These are phyloP conservation scores for Corythornis leucogaster DNA, from an alignment of 2,797 vertebrate genomes.

Conservation along the genomic window DNA sequence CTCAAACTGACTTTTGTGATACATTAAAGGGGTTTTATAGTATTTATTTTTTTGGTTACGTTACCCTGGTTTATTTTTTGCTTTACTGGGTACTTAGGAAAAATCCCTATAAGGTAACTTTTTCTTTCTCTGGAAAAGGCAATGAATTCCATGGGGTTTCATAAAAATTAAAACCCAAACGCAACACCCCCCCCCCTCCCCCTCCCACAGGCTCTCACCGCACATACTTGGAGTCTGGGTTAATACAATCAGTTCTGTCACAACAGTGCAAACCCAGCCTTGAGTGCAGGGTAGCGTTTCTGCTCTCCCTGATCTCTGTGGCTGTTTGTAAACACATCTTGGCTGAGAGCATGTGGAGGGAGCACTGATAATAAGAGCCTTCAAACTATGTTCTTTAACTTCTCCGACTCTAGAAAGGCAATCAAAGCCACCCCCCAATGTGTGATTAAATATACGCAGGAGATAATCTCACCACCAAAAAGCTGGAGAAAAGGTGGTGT, in stretches of 20 bases:
- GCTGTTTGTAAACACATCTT: conserved; percentile 45
- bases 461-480: conserved; percentile 65
- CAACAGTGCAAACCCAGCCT: not conserved
- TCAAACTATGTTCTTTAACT: conserved; percentile 52
- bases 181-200: not conserved
- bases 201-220: not conserved
- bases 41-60: not conserved
- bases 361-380: not conserved
- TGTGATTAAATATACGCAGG: conserved; percentile 70
- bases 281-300: not conserved
- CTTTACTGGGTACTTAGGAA: not conserved
- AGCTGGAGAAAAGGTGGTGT: conserved; percentile 69
- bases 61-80: not conserved
- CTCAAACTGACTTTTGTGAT: conserved; percentile 28
- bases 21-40: conserved; percentile 7
- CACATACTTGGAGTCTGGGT: not conserved
- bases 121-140: not conserved
- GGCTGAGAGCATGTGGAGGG: not conserved
- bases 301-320: not conserved
- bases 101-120: not conserved
- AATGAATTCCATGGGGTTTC: conserved; percentile 24
- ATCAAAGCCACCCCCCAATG: conserved; percentile 62
- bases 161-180: not conserved
- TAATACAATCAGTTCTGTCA: not conserved
- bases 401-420: conserved; percentile 67